A percentile compares a stretch with the other conserved stretches of the same genome.
phyloP scores from a whole-genome alignment of 2,797 vertebrate genomes.

The Paramormyrops hopkinsi region DNA sequence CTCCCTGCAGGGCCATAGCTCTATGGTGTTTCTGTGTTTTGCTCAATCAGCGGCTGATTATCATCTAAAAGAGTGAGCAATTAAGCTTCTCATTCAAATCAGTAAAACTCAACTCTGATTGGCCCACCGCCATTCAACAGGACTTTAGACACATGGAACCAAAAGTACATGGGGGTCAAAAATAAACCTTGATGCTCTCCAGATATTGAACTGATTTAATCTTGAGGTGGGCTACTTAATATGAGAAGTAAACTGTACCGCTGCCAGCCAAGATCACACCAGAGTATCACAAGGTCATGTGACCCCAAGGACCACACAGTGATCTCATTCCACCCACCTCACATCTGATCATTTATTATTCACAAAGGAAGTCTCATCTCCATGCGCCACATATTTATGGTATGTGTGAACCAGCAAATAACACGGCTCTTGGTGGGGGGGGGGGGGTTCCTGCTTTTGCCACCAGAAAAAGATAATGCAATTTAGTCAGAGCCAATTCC shows the following conservation, averaged over 20 bases:
- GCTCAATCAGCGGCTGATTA: background rate
- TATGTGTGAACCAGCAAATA: background rate
- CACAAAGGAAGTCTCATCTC: background rate
- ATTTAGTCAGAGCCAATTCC: background rate
- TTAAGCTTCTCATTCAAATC: background rate
- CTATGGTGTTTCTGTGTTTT: background rate
- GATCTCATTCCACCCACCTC: background rate
- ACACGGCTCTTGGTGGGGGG: background rate
- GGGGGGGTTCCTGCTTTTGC: background rate
- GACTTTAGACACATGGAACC: background rate
- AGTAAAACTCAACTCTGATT: background rate
- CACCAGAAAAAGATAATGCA: background rate
- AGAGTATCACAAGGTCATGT: background rate
- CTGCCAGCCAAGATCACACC: background rate
- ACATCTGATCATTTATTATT: background rate
- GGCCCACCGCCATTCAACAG: background rate
- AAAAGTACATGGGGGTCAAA: background rate
- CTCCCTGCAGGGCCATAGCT: background rate
- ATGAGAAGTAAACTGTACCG: background rate
- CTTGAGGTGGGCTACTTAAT: background rate
- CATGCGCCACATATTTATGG: background rate
- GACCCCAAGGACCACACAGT: background rate
- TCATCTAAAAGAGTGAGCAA: background rate
- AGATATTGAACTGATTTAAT: background rate
- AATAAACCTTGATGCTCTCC: background rate